Evolutionary conservation across 1,140 invertebrate species (phyloP).

Genomic region (Drosophila oshimai): DNA sequence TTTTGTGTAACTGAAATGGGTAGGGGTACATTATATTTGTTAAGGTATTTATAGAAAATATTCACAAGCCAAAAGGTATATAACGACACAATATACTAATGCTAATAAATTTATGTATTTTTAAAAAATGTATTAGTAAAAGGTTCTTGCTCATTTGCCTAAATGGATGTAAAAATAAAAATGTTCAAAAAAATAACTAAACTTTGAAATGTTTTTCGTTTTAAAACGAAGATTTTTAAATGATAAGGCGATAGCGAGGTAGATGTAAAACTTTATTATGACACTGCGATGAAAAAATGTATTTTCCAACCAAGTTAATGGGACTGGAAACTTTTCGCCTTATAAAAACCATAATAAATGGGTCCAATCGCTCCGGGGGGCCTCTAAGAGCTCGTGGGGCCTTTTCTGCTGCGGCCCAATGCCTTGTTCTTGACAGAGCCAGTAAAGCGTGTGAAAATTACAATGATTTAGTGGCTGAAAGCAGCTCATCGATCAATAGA

Average conservation of each 20-base stretch:
- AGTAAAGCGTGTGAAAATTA: slow-evolving; percentile 54
- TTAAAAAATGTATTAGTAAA: too few species aligned
- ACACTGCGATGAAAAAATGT: background rate
- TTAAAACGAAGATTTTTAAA: too few species aligned
- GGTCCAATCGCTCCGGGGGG: slow-evolving; percentile 18
- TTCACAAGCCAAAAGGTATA: too few species aligned
- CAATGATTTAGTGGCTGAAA: slow-evolving; percentile 48
- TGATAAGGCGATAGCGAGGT: too few species aligned
- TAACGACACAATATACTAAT: too few species aligned
- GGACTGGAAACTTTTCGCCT: background rate
- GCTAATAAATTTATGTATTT: too few species aligned
- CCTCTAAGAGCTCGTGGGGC: background rate
- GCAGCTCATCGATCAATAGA: slow-evolving; percentile 49
- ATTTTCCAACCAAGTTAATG: background rate
- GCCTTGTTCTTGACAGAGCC: slow-evolving; percentile 7
- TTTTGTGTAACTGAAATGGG: background rate
- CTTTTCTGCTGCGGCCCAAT: background rate
- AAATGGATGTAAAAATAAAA: background rate
- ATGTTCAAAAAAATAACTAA: too few species aligned
- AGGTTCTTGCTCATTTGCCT: background rate
- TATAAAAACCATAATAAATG: slow-evolving; percentile 5
- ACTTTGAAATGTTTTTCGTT: too few species aligned
- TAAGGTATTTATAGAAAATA: too few species aligned
- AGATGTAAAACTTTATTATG: background rate
- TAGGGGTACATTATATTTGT: too few species aligned